A percentile compares a stretch with the other conserved stretches of the same genome.
Conservation (phyloP, 1,140 invertebrate genomes). For the Procambarus virginalis region DNA sequence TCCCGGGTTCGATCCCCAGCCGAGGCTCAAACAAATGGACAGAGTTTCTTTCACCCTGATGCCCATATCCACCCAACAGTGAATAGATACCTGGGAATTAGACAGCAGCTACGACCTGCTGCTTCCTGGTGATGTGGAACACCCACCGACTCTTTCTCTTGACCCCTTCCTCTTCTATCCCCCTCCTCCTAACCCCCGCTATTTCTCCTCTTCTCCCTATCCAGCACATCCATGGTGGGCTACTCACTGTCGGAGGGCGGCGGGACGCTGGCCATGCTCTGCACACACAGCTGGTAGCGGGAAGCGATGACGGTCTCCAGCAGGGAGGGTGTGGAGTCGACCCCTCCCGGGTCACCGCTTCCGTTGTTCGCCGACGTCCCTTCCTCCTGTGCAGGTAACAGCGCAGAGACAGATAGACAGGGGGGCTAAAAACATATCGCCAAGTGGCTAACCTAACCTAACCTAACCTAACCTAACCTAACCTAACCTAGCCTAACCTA, state of each 20-base stretch:
- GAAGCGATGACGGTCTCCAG: constrained; percentile 17
- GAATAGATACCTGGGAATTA: no score
- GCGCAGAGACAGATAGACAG: neutral
- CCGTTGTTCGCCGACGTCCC: no score
- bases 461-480: neutral
- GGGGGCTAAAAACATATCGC: neutral
- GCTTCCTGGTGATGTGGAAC: no score
- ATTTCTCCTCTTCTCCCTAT: no score
- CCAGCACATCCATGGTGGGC: neutral
- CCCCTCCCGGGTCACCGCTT: neutral
- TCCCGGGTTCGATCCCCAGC: no score
- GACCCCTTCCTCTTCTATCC: no score
- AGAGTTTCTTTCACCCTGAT: no score
- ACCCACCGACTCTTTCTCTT: no score
- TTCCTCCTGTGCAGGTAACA: neutral
- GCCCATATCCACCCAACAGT: no score
- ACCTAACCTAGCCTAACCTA: neutral
- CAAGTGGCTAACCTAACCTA: neutral
- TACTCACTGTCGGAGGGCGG: constrained; percentile 1
- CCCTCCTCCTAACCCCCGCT: no score
- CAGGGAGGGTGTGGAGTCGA: neutral
- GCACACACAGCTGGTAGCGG: neutral
- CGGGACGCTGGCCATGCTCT: neutral
- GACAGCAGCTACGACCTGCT: no score
- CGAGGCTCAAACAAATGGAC: no score